Evolutionary conservation across 1,140 invertebrate species (phyloP).

Genomic region (Nylanderia fulva): DNA sequence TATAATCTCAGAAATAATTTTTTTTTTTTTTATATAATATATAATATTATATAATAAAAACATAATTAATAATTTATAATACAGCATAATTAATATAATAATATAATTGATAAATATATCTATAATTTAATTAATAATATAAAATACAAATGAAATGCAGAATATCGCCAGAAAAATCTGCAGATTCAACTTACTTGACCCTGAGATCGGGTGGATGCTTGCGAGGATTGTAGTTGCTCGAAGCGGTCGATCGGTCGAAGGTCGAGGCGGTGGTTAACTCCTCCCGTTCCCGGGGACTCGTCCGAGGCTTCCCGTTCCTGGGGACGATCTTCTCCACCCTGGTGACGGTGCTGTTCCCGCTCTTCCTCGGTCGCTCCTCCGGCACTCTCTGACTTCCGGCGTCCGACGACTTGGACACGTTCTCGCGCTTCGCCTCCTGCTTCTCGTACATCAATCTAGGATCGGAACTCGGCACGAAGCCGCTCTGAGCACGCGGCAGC

Average conservation of each 20-base stretch:
- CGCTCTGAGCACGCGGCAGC: constrained; percentile 89
- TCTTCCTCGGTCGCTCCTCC: constrained; percentile 72
- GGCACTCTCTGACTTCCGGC: constrained; percentile 44
- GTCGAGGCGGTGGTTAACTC: constrained; percentile 65
- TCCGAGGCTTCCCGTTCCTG: constrained; percentile 53
- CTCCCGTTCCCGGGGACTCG: constrained; percentile 57
- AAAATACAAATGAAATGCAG: too few species aligned
- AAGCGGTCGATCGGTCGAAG: constrained; percentile 56
- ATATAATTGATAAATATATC: too few species aligned
- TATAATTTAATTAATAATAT: too few species aligned
- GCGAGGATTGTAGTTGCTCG: constrained; percentile 58
- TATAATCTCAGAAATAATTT: too few species aligned
- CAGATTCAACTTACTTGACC: constrained; percentile 40
- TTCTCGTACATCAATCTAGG: constrained; percentile 79
- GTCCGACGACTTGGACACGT: constrained; percentile 24
- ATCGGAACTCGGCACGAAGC: constrained; percentile 90
- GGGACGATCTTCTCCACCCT: constrained; percentile 75
- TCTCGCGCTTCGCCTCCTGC: constrained; percentile 60
- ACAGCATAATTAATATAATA: too few species aligned
- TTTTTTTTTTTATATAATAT: too few species aligned
- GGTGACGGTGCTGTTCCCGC: constrained; percentile 73
- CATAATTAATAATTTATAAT: too few species aligned
- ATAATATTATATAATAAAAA: too few species aligned
- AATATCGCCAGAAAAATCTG: background rate
- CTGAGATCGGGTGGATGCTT: background rate